phyloP scores from a whole-genome alignment of 2,113 vertebrate genomes.

The Brachypodius melanocephalos region DNA sequence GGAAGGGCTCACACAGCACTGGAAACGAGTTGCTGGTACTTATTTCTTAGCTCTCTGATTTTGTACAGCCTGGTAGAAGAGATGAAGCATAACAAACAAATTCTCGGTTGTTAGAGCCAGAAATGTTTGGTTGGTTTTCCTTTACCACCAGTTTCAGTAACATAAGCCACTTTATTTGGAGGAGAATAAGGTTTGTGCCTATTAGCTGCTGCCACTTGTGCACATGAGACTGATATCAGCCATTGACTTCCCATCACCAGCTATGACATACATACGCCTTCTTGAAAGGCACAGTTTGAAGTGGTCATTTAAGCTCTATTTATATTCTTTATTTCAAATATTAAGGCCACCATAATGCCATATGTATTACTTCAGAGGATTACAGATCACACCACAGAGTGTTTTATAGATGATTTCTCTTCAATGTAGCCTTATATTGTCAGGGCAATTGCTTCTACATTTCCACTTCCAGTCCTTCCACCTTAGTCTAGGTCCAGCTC shows the following conservation, averaged over 20 bases:
- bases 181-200: not conserved
- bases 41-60: not conserved
- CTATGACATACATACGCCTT: not conserved
- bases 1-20: not conserved
- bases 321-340: constrained; percentile 7
- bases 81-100: not conserved
- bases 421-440: not conserved
- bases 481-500: not conserved
- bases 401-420: not conserved
- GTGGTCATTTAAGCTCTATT: not conserved
- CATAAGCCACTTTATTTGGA: not conserved
- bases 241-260: not conserved
- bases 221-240: not conserved
- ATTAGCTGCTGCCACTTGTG: not conserved
- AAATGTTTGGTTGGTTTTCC: not conserved
- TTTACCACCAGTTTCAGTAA: not conserved
- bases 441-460: not conserved
- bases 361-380: not conserved
- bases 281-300: not conserved
- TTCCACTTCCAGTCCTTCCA: not conserved
- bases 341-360: not conserved
- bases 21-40: not conserved
- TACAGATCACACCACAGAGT: not conserved
- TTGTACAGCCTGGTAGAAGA: not conserved
- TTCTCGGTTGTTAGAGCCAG: not conserved